Evolutionary conservation across 2,888 invertebrate genomes (phyloP).

Genomic region (Drosophila hamatofila): DNA sequence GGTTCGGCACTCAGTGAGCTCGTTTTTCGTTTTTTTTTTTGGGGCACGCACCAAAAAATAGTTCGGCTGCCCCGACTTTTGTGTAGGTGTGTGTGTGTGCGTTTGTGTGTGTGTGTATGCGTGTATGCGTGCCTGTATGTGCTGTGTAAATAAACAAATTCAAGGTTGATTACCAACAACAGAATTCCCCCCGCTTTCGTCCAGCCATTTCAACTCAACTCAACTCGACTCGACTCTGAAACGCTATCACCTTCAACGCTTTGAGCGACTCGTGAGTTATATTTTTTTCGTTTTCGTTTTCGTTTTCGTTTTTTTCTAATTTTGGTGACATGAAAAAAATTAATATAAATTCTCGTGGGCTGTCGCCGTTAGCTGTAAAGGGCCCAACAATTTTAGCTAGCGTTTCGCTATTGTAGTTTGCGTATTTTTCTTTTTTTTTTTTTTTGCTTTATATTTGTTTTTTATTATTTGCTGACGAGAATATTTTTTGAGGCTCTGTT

Average conservation of each 20-base stretch:
- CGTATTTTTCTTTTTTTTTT: constrained; percentile 45
- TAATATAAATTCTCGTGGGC: constrained; percentile 48
- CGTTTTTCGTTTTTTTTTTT: constrained; percentile 15
- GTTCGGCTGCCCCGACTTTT: constrained; percentile 30
- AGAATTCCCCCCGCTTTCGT: constrained; percentile 31
- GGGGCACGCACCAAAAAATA: constrained; percentile 33
- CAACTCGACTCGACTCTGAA: constrained; percentile 27
- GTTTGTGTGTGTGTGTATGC: constrained; percentile 12
- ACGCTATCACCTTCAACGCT: constrained; percentile 58
- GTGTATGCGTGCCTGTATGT: constrained; percentile 32
- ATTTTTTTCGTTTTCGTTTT: not conserved
- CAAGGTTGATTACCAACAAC: constrained; percentile 78
- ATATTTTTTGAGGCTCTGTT: constrained; percentile 51
- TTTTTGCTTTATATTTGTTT: constrained; percentile 58
- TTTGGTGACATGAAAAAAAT: constrained; percentile 63
- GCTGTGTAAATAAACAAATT: constrained; percentile 65
- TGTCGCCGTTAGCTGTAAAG: constrained; percentile 63
- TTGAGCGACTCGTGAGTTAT: constrained; percentile 45
- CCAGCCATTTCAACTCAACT: constrained; percentile 30
- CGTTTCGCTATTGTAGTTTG: constrained; percentile 22
- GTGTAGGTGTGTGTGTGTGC: constrained; percentile 22
- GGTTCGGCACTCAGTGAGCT: constrained; percentile 11
- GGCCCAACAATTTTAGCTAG: constrained; percentile 49
- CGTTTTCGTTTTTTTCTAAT: constrained; percentile 44
- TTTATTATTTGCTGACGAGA: not conserved